phyloP scores from a whole-genome alignment of 1,140 invertebrate species.

The Ganaspis sp. region DNA sequence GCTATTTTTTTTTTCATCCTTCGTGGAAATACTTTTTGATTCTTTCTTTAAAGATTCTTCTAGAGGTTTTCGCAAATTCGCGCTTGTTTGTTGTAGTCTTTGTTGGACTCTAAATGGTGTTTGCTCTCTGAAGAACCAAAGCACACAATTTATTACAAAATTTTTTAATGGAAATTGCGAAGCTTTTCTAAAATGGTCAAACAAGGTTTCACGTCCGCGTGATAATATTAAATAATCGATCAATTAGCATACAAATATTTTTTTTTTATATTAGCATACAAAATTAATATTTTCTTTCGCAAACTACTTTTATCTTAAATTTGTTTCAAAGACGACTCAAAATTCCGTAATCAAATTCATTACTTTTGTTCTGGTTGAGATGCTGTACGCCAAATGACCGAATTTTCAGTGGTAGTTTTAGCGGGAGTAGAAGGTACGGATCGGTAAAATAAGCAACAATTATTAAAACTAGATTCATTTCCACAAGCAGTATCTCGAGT shows the following conservation, averaged over 20 bases:
- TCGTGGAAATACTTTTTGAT: conserved; percentile 74
- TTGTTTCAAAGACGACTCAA: too few species aligned
- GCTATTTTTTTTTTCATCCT: conserved; percentile 78
- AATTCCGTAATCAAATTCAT: conserved; percentile 29
- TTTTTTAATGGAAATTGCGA: too few species aligned
- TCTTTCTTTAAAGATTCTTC: conserved; percentile 64
- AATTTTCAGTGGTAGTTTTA: conserved; percentile 79
- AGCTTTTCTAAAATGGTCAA: too few species aligned
- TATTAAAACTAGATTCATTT: conserved; percentile 57
- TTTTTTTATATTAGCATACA: too few species aligned
- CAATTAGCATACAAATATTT: too few species aligned
- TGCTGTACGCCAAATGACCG: conserved; percentile 92
- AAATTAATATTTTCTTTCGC: too few species aligned
- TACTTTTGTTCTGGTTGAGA: conserved; percentile 85
- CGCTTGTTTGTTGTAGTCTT: conserved; percentile 73
- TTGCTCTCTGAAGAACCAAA: conserved; percentile 56
- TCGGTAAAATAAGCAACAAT: conserved; percentile 80
- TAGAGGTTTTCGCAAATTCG: conserved; percentile 70
- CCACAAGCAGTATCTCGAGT: conserved; percentile 76
- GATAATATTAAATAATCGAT: too few species aligned
- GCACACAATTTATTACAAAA: neutral
- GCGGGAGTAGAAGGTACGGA: conserved; percentile 78
- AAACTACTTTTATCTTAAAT: too few species aligned
- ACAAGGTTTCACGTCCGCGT: too few species aligned
- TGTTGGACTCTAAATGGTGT: conserved; percentile 69